These are phyloP conservation scores for Gerris lacustris DNA, from an alignment of 2,888 invertebrate species.

Conservation along the genomic window DNA sequence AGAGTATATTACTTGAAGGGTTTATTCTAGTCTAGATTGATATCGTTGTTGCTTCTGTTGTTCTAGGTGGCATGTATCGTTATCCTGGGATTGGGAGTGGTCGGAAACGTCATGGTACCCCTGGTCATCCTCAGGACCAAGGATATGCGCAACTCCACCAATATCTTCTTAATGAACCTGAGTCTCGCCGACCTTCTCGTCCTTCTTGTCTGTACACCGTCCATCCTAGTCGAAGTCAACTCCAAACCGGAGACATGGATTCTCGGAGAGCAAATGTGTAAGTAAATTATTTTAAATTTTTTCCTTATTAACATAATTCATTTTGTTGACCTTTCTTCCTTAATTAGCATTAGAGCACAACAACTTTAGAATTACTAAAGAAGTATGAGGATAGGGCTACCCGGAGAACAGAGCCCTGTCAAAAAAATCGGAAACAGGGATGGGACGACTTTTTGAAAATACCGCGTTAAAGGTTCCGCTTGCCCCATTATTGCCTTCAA, in stretches of 20 bases:
- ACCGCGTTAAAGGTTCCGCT: no score
- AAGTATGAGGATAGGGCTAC: no score
- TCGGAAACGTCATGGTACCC: conserved; percentile 87
- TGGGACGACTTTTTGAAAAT: no score
- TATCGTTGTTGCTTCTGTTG: not conserved
- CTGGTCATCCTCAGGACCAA: conserved; percentile 82
- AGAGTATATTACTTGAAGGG: no score
- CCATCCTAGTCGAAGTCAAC: conserved; percentile 86
- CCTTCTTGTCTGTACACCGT: conserved; percentile 80
- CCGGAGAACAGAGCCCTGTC: no score
- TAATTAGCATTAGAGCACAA: no score
- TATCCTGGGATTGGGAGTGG: conserved; percentile 78
- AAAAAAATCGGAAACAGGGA: no score
- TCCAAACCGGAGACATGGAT: conserved; percentile 85
- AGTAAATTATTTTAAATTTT: conserved; percentile 44
- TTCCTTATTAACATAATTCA: not conserved
- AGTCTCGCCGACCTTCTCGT: conserved; percentile 88
- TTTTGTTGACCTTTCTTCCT: no score
- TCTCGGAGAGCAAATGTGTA: conserved; percentile 83
- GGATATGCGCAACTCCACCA: conserved; percentile 89
- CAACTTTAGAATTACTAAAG: no score
- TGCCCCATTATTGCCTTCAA: no score
- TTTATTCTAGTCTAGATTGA: no score
- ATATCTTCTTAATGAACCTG: conserved; percentile 85
- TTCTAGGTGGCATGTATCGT: conserved; percentile 57